A percentile compares a stretch with the other conserved stretches of the same genome.
Evolutionary conservation across 2,113 vertebrate species (phyloP).

Genomic region (Romanogobio albipinnatus): DNA sequence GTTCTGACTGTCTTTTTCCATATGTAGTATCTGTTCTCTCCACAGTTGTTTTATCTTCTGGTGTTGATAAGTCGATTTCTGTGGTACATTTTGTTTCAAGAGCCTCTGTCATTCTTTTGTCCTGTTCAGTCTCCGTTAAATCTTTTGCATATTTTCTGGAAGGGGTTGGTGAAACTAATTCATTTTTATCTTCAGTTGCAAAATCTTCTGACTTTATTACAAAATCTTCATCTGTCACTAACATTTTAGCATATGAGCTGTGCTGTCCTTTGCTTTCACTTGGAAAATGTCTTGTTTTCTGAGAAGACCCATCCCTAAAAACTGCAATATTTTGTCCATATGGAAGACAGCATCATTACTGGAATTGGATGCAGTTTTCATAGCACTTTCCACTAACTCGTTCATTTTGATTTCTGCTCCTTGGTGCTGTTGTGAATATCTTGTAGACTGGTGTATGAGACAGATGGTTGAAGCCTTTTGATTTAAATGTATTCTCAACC

Average conservation of each 20-base stretch:
- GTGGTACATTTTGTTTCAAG: background rate
- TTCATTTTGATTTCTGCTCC: background rate
- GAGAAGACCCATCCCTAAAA: background rate
- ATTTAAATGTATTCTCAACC: background rate
- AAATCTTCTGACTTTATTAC: too few species aligned
- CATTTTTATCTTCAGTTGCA: too few species aligned
- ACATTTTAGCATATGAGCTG: background rate
- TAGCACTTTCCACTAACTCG: background rate
- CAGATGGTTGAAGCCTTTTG: slow-evolving; percentile 27
- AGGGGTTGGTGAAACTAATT: background rate
- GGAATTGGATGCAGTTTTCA: background rate
- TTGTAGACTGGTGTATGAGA: slow-evolving; percentile 5
- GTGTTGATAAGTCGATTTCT: background rate
- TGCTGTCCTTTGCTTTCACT: background rate
- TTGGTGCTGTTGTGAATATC: background rate
- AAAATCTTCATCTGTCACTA: background rate
- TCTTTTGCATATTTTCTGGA: background rate
- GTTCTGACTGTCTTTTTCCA: background rate
- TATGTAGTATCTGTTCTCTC: background rate
- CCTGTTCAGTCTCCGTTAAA: background rate
- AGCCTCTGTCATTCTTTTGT: background rate
- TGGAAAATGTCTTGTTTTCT: background rate
- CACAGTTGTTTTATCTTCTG: background rate
- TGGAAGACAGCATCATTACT: slow-evolving; percentile 1
- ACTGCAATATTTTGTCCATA: background rate